Percentiles rank a stretch among this genome's conserved stretches.
Conservation (phyloP, 2,113 vertebrate species). For the Silurus asotus region DNA sequence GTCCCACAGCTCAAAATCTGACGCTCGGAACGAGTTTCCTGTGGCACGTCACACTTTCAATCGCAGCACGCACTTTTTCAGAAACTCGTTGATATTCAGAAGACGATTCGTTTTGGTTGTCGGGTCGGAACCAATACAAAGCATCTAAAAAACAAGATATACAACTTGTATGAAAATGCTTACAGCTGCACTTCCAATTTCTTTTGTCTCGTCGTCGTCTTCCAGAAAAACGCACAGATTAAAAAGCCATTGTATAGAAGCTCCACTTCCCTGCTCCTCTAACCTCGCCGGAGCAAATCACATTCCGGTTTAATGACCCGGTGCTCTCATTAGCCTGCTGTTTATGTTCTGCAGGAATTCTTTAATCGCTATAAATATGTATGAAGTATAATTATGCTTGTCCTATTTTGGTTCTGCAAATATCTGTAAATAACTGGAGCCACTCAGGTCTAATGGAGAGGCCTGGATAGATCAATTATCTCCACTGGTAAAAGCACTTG, state of each 20-base stretch:
- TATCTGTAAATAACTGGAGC: conserved; percentile 19
- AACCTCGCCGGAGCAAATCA: conserved; percentile 48
- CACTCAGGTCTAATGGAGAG: conserved; percentile 13
- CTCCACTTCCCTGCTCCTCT: conserved; percentile 6
- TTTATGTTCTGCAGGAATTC: conserved; percentile 59
- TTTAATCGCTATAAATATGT: conserved; percentile 58
- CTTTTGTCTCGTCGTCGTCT: background rate
- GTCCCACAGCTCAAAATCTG: background rate
- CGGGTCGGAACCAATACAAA: background rate
- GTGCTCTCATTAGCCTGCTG: conserved; percentile 56
- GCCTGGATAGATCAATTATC: conserved; percentile 26
- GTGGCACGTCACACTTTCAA: background rate
- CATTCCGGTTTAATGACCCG: conserved; percentile 38
- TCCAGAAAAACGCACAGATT: background rate
- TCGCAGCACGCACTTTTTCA: background rate
- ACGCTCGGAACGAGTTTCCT: background rate
- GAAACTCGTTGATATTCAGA: conserved; percentile 18
- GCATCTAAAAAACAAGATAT: background rate
- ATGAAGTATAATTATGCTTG: conserved; percentile 50
- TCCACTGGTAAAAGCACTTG: background rate
- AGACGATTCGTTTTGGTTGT: conserved; percentile 31
- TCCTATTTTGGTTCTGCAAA: conserved; percentile 32
- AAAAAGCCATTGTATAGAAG: background rate
- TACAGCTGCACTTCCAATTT: background rate
- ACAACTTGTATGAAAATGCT: conserved; percentile 15